Percentiles rank a stretch among this genome's conserved stretches.
Evolutionary conservation across 2,888 invertebrate species (phyloP).

Genomic region (Exephanes ischioxanthus): DNA sequence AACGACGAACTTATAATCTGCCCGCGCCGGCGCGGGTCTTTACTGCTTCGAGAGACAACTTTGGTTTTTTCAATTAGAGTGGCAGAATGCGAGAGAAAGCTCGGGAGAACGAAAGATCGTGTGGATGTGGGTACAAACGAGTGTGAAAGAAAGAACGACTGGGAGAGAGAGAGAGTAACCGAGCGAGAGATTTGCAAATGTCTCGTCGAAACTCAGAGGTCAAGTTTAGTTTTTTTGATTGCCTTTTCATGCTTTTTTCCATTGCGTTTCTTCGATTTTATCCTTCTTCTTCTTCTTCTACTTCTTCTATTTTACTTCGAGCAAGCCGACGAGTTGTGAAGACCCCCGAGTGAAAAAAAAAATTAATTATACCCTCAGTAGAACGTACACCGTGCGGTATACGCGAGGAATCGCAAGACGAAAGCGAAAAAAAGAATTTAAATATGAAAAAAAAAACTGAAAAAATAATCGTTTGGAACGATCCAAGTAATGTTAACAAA

Average conservation of each 20-base stretch:
- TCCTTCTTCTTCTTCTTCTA: constrained; percentile 30
- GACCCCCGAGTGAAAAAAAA: constrained; percentile 16
- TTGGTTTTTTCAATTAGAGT: constrained; percentile 45
- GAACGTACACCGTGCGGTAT: constrained; percentile 16
- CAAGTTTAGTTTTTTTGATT: constrained; percentile 50
- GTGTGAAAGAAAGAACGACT: constrained; percentile 27
- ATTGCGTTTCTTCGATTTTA: constrained; percentile 57
- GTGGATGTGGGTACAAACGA: constrained; percentile 22
- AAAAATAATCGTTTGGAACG: constrained; percentile 42
- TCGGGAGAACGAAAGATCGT: constrained; percentile 50
- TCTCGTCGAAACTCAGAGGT: constrained; percentile 48
- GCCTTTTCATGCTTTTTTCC: constrained; percentile 22
- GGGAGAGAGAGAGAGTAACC: neutral
- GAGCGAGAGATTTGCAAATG: constrained; percentile 37
- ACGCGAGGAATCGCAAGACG: constrained; percentile 30
- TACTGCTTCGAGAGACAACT: constrained; percentile 45
- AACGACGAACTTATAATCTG: constrained; percentile 11
- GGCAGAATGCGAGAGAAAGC: constrained; percentile 26
- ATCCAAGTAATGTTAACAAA: constrained; percentile 56
- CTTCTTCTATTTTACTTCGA: constrained; percentile 18
- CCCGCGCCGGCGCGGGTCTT: constrained; percentile 2
- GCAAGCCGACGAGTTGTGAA: constrained; percentile 25
- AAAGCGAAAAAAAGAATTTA: constrained; percentile 16
- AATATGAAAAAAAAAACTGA: neutral
- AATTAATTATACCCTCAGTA: constrained; percentile 9